Conservation (phyloP, 2,888 invertebrate genomes). For the Tortrix viridana region DNA sequence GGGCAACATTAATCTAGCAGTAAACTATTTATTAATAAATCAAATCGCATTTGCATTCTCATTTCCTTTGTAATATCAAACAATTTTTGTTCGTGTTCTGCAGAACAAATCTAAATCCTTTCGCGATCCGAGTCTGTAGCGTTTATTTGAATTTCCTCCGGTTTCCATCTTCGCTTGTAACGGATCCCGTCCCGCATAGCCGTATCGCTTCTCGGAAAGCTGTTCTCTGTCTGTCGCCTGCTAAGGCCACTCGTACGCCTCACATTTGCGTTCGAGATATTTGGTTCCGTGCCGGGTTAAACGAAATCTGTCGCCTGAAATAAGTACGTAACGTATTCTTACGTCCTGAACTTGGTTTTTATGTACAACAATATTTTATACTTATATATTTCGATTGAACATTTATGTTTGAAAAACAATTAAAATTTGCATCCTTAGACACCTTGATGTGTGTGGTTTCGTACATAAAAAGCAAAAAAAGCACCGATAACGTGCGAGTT, state of each 20-base stretch:
- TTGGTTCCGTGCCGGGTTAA: neutral
- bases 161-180: conserved; percentile 49
- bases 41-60: conserved; percentile 49
- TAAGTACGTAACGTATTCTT: neutral
- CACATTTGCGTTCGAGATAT: conserved; percentile 22
- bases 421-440: too few species aligned
- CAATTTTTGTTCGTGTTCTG: conserved; percentile 52
- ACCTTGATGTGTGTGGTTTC: too few species aligned
- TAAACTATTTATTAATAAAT: conserved; percentile 46
- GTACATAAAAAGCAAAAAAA: too few species aligned
- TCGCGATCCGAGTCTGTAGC: conserved; percentile 53
- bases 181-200: conserved; percentile 46
- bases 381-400: too few species aligned
- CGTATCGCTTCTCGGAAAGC: conserved; percentile 43
- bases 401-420: too few species aligned
- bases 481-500: too few species aligned
- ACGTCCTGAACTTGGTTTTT: too few species aligned
- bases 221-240: conserved; percentile 18
- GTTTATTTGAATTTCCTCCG: conserved; percentile 67
- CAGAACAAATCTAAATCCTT: conserved; percentile 60
- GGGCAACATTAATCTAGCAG: conserved; percentile 31
- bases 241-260: conserved; percentile 19
- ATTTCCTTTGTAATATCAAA: conserved; percentile 53
- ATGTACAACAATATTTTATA: too few species aligned
- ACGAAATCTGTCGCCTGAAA: conserved; percentile 1